Conservation (phyloP, 2,797 vertebrate species). For the Mormyrus hasselquistii region DNA sequence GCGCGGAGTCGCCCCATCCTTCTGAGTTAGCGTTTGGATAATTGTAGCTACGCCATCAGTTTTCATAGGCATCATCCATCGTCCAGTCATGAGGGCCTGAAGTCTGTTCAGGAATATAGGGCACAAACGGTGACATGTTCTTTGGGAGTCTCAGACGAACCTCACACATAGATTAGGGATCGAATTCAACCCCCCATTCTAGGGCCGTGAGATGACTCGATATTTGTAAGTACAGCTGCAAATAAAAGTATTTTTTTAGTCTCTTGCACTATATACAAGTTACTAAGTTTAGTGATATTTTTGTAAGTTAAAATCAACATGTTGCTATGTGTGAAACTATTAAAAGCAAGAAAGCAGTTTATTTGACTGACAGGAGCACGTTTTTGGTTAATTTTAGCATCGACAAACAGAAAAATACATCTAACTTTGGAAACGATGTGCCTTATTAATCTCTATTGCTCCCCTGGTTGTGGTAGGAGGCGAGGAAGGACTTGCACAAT, state of each 20-base stretch:
- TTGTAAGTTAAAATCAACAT: background rate
- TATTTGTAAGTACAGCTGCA: background rate
- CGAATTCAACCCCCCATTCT: background rate
- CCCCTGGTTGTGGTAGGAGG: conserved; percentile 32
- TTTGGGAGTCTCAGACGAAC: background rate
- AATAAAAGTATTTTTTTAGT: background rate
- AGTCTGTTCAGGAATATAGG: background rate
- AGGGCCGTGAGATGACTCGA: background rate
- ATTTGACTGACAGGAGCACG: background rate
- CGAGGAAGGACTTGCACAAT: conserved; percentile 34
- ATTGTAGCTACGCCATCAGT: background rate
- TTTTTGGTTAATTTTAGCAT: background rate
- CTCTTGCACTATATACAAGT: background rate
- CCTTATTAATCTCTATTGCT: conserved; percentile 40
- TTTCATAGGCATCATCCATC: background rate
- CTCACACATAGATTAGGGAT: background rate
- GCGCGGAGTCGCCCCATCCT: background rate
- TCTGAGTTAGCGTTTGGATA: background rate
- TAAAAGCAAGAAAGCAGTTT: background rate
- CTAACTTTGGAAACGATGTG: conserved; percentile 28
- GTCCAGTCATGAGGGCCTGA: background rate
- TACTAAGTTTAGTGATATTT: background rate
- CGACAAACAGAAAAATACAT: background rate
- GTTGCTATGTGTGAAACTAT: background rate
- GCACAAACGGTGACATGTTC: background rate